phyloP scores from a whole-genome alignment of 30 jellyfish, hydroid and myxozoan species.

The Clytia hemisphaerica region DNA sequence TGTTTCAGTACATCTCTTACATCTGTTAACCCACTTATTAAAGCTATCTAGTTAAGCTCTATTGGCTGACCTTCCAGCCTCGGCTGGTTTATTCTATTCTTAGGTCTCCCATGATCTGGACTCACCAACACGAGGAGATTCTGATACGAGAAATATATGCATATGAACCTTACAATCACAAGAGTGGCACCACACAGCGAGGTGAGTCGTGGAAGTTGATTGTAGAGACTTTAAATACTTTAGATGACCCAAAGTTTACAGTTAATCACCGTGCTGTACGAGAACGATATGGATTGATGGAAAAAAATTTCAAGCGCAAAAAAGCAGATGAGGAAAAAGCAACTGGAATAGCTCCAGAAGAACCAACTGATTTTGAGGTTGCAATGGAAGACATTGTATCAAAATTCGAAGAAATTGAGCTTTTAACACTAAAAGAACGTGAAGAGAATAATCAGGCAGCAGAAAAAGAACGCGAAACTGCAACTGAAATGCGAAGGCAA shows the following conservation, averaged over 20 bases:
- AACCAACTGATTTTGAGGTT: conserved; percentile 9
- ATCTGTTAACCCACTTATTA: too few relatives aligned
- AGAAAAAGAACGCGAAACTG: too few relatives aligned
- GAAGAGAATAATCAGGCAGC: too few relatives aligned
- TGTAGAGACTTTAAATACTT: conserved; percentile 2
- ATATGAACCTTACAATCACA: background rate
- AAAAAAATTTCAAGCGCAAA: conserved; percentile 9
- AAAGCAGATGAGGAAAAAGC: conserved; percentile 12
- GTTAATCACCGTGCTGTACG: conserved; percentile 19
- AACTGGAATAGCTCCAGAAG: conserved; percentile 16
- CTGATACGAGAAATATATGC: conserved; percentile 16
- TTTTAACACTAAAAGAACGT: background rate
- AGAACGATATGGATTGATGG: conserved; percentile 9
- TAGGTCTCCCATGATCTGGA: conserved; percentile 1
- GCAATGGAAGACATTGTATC: background rate
- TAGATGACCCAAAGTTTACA: conserved; percentile 18
- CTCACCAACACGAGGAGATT: conserved; percentile 19
- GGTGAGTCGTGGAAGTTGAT: conserved; percentile 7
- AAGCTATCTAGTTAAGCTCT: too few relatives aligned
- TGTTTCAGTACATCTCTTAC: too few relatives aligned
- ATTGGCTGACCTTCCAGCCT: too few relatives aligned
- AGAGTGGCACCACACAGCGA: conserved; percentile 16
- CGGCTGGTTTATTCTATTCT: background rate
- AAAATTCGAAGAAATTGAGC: conserved; percentile 15
- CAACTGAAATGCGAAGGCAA: too few relatives aligned